Evolutionary conservation across 2,888 invertebrate genomes (phyloP), one percentile per base, ranked within the genome.

Genomic region (Alloscopus bannaensis): DNA sequence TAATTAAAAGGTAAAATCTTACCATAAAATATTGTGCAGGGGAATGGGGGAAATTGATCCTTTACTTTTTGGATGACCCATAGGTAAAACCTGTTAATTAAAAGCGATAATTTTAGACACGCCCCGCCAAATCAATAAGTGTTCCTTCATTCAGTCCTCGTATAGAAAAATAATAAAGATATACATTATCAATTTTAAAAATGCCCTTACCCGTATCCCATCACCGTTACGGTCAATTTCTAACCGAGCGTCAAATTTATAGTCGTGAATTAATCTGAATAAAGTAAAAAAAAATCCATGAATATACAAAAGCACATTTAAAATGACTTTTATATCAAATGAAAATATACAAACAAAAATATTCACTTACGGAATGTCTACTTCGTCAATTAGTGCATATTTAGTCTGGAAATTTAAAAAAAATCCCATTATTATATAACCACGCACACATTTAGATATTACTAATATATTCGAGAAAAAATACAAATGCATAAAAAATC

Each of bases 161-260:
- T n/a, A n/a, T n/a, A n/a, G n/a, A n/a, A n/a, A n/a, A n/a, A n/a
- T n/a, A n/a, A n/a, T n/a, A n/a, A n/a, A n/a, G n/a, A n/a, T n/a
- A n/a, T n/a, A n/a, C n/a, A n/a, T n/a, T n/a, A n/a, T n/a, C n/a
- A n/a, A n/a, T n/a, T n/a, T n/a, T n/a, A n/a, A n/a, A n/a, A n/a
- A n/a, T n/a, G n/a, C n/a, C n/a, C n/a, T 89, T 28, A 90, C 88
- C 75, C 87, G 86, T 47, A 90, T 89, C 26, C 90, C 90, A 84
- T 88, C 88, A 11, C 90, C 90, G 86, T 90, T 89, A 71, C 88
- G 87, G 85, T 90, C 89, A 22, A 90, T 88, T 83, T 90, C 89
- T 29, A 90, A 87, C 69, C 88, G 87, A 18, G 90, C 89, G 88
- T 90, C 90, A 86, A 90, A 89, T 65, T 88, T 88, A 86, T 88